These are phyloP conservation scores for Melanostoma scalare DNA, from an alignment of 2,888 invertebrate genomes.

Conservation along the genomic window DNA sequence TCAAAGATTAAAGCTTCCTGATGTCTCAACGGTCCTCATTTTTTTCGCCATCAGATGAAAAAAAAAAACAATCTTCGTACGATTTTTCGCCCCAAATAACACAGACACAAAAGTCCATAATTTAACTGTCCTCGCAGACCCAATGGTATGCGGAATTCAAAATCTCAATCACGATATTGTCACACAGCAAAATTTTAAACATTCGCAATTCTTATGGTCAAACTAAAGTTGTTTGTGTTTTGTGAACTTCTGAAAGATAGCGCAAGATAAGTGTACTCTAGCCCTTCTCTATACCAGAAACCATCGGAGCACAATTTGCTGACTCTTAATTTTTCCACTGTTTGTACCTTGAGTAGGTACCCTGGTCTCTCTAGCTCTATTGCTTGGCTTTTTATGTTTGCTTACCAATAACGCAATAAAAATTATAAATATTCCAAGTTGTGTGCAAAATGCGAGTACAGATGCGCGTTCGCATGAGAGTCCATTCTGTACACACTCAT, in stretches of 20 bases:
- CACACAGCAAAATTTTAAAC: slow-evolving; percentile 58
- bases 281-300: background rate
- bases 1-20: no score
- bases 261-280: slow-evolving; percentile 25
- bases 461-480: slow-evolving; percentile 40
- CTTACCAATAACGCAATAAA: slow-evolving; percentile 62
- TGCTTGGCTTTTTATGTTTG: slow-evolving; percentile 30
- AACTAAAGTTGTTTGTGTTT: slow-evolving; percentile 43
- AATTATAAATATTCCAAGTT: slow-evolving; percentile 67
- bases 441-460: slow-evolving; percentile 49
- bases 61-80: no score
- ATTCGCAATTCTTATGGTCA: slow-evolving; percentile 56
- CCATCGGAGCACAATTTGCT: slow-evolving; percentile 58
- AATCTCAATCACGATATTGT: slow-evolving; percentile 73
- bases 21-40: no score
- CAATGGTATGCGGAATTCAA: slow-evolving; percentile 67
- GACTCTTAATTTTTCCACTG: slow-evolving; percentile 59
- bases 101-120: slow-evolving; percentile 41
- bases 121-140: slow-evolving; percentile 28
- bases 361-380: slow-evolving; percentile 19
- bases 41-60: no score
- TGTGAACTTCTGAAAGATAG: slow-evolving; percentile 50
- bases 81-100: slow-evolving; percentile 31
- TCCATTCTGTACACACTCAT: slow-evolving; percentile 50
- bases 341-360: slow-evolving; percentile 22